Evolutionary conservation across 2,113 vertebrate species (phyloP).

Genomic region (Coryphaenoides rupestris): DNA sequence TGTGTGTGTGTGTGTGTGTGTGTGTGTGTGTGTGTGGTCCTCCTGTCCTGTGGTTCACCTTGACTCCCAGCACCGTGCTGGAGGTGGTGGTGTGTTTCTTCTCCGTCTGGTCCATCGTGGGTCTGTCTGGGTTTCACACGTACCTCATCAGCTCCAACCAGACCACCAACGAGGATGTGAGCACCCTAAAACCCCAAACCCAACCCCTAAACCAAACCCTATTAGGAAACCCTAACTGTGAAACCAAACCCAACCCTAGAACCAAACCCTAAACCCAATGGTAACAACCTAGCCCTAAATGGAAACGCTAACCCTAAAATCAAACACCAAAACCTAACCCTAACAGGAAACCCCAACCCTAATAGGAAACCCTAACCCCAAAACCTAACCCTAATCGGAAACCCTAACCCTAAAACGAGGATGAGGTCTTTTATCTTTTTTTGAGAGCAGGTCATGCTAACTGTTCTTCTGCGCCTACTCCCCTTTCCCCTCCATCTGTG

Average conservation of each 20-base stretch:
- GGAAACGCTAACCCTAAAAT: too few relatives aligned
- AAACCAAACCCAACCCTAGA: too few relatives aligned
- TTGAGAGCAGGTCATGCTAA: not conserved
- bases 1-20: not conserved
- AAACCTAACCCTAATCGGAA: too few relatives aligned
- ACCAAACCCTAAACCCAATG: too few relatives aligned
- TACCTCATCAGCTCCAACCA: constrained; percentile 98
- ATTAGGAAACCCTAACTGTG: too few relatives aligned
- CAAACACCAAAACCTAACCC: too few relatives aligned
- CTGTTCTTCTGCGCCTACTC: not conserved
- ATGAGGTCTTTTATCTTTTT: not conserved
- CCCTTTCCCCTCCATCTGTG: not conserved
- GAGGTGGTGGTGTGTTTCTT: constrained; percentile 96
- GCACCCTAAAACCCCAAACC: constrained; percentile 47
- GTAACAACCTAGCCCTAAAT: too few relatives aligned
- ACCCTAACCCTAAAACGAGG: not conserved
- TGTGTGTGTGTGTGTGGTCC: not conserved
- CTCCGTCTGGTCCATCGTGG: constrained; percentile 93
- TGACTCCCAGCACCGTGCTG: constrained; percentile 82
- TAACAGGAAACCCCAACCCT: too few relatives aligned
- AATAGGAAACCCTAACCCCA: too few relatives aligned
- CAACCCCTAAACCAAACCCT: too few relatives aligned
- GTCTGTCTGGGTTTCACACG: constrained; percentile 92
- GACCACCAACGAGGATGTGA: constrained; percentile 95
- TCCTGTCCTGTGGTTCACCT: constrained; percentile 63